These are phyloP conservation scores for Balaeniceps rex DNA, from an alignment of 2,113 vertebrate species.

Conservation along the genomic window DNA sequence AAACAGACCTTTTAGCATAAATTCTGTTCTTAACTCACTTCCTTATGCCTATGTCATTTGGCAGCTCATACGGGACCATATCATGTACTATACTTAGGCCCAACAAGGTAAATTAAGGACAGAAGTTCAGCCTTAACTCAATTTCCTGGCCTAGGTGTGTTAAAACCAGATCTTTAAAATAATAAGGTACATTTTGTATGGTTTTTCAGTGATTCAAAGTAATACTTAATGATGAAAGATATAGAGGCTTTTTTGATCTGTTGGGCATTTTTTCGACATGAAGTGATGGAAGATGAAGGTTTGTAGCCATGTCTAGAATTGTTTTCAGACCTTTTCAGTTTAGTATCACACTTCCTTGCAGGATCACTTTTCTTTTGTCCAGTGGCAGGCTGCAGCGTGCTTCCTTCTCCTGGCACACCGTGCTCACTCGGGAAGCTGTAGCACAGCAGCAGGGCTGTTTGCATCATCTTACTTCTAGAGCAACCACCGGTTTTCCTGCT, in stretches of 20 bases:
- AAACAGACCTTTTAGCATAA: not conserved
- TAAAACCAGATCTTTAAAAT: constrained; percentile 34
- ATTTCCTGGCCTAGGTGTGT: not conserved
- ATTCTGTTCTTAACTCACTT: constrained; percentile 38
- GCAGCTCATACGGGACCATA: not conserved
- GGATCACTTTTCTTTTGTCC: not conserved
- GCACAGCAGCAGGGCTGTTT: not conserved
- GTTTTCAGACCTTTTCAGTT: not conserved
- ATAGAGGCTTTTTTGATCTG: not conserved
- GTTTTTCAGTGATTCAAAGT: not conserved
- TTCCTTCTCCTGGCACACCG: not conserved
- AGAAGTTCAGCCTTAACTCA: constrained; percentile 13
- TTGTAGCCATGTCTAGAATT: not conserved
- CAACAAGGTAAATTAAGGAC: constrained; percentile 25
- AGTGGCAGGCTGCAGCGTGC: not conserved
- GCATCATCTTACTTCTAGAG: not conserved
- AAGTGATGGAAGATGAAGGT: accelerated
- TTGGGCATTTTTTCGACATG: not conserved
- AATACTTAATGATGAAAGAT: not conserved
- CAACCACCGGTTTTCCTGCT: not conserved
- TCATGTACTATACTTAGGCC: not conserved
- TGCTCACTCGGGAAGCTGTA: not conserved
- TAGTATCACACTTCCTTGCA: not conserved
- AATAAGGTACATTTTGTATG: not conserved
- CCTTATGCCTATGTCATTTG: not conserved